Evolutionary conservation across 2,888 invertebrate species (phyloP), one percentile per base, ranked within the genome.

Genomic region (Helobdella robusta): DNA sequence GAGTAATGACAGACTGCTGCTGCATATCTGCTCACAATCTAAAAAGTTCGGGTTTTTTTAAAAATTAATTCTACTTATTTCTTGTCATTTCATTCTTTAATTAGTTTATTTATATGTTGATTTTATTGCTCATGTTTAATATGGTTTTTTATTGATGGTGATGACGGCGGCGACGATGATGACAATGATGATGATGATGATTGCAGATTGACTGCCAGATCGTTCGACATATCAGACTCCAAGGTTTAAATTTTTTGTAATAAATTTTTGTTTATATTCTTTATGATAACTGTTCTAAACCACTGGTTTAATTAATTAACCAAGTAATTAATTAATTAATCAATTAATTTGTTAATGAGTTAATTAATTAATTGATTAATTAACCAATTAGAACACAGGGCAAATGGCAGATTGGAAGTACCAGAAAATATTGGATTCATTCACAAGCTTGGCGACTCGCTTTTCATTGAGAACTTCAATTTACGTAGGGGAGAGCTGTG

Each of bases 321-420:
- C n/a, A n/a, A n/a, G n/a, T n/a, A n/a, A n/a, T n/a, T n/a, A n/a
- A n/a, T n/a, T n/a, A n/a, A n/a, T n/a, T n/a, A n/a, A n/a, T n/a
- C n/a, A n/a, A n/a, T n/a, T n/a, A n/a, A n/a, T n/a, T n/a, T n/a
- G n/a, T n/a, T n/a, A n/a, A n/a, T n/a, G n/a, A n/a, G n/a, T n/a
- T n/a, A n/a, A n/a, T n/a, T n/a, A n/a, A n/a, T n/a, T n/a, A n/a
- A n/a, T n/a, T n/a, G n/a, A n/a, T n/a, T n/a, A n/a, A n/a, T n/a
- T 15, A 40, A 11, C 44, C 11, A 66, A 68, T 25, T 69, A 77
- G 77, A 74, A 73, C 44, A 77, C 82, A 60, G 84, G 84, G 44
- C 86, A 84, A 70, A 85, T 86, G 11, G 86, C 85, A 32, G 89
- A 91, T 30, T 86, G 87, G 84, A 90, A 88, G 76, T 87, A 87